phyloP scores from a whole-genome alignment of 53 echinoderm and acorn worm species.

The Antedon mediterranea region DNA sequence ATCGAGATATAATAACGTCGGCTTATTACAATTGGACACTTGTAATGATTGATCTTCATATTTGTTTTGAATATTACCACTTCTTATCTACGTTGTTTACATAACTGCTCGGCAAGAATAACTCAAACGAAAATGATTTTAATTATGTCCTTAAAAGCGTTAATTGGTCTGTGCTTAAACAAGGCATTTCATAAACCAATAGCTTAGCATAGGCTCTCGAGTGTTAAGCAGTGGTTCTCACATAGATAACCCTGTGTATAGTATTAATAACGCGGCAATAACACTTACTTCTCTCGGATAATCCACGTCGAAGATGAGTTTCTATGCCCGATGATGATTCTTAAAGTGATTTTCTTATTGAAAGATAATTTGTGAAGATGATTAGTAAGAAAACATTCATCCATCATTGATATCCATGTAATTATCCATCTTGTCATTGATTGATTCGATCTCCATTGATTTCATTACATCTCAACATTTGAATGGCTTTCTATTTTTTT shows the following conservation, averaged over 20 bases:
- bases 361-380: neutral
- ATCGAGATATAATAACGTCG: neutral
- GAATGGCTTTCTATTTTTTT: neutral
- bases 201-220: neutral
- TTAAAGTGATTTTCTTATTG: neutral
- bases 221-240: neutral
- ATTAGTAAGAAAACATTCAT: neutral
- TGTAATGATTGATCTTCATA: neutral
- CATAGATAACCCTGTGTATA: neutral
- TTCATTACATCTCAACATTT: neutral
- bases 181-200: neutral
- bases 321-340: neutral
- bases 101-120: neutral
- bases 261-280: neutral
- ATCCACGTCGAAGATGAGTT: neutral
- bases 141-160: neutral
- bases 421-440: neutral
- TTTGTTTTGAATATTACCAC: neutral
- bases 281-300: neutral
- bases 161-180: neutral
- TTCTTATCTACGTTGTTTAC: neutral
- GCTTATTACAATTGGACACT: neutral
- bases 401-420: constrained; percentile 1
- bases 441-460: neutral
- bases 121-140: neutral